Base-by-base conservation (phyloP, 2,888 invertebrate species). In the Drosophila lacicola region DNA sequence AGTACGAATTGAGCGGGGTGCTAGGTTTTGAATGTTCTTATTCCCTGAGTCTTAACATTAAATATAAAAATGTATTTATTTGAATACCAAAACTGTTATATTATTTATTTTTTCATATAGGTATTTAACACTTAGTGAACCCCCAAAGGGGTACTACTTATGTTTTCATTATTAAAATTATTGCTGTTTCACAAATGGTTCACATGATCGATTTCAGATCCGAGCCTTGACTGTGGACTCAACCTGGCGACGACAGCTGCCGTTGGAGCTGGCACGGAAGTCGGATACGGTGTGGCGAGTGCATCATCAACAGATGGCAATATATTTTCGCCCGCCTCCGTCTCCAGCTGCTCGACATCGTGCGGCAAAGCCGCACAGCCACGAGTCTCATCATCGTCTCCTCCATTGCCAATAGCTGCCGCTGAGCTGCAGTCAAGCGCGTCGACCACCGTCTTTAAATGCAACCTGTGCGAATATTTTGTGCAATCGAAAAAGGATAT, bases 401-500 rank as follows among this genome's bases (percentile, higher is more conserved):
- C 75, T 9, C 74, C 74, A 25, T 51, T 70, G 10, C 51, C 61
- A 10, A 56, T 29, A 17, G 17, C 17, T 19, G 34, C 34, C 4
- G 57, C 44, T 9, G 69, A 78, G 3, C 53, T 61, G n/a, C 62
- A 62, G 11, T 14, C 55, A 4, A 58, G 39, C 14, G 50, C 49
- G 11, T 77, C 93, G 92, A 82, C 93, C 2, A 75, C 90, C 13
- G 89, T 92, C 21, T 91, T 89, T 46, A 92, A 92, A 69, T 92
- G 92, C 70, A 92, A 91, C 67, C 85, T 88, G 50, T 92, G 92
- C 76, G 92, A 92, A 67, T 92, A 89, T 74, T 91, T 92, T 73
- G 89, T 90, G 25, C 92, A 92, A 79, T 79, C 87, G 0, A 92
- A 91, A 66, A 73, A 75, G 13, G 92, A 92, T 37, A 92, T 92